phyloP scores from a whole-genome alignment of 1,140 invertebrate species.

The Calephelis nemesis region DNA sequence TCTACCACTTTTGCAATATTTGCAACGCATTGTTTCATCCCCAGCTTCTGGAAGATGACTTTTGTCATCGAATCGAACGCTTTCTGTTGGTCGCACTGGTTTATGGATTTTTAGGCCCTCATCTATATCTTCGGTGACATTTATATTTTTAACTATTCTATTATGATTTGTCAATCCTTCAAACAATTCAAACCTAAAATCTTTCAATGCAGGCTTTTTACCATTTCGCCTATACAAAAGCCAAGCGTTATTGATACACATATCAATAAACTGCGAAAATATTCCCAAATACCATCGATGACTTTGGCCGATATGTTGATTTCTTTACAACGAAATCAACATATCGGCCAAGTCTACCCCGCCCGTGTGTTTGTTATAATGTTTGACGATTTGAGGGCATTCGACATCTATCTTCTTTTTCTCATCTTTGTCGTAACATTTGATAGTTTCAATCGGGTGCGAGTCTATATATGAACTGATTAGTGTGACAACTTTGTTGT shows the following conservation, averaged over 20 bases:
- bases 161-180: conserved; percentile 23
- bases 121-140: conserved; percentile 22
- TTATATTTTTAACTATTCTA: conserved; percentile 10
- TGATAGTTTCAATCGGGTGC: neutral
- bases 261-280: conserved; percentile 5
- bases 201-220: conserved; percentile 21
- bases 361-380: neutral
- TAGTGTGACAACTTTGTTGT: conserved; percentile 22
- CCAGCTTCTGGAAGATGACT: conserved; percentile 21
- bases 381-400: conserved; percentile 5
- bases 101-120: conserved; percentile 23
- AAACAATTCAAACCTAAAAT: conserved; percentile 26
- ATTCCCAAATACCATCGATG: conserved; percentile 5
- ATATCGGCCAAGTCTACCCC: conserved; percentile 2
- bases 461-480: conserved; percentile 18
- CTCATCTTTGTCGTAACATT: conserved; percentile 3
- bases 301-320: no score
- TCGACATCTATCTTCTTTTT: conserved; percentile 6
- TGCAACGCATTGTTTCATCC: conserved; percentile 26
- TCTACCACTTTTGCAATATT: conserved; percentile 23
- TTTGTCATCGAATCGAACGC: conserved; percentile 15
- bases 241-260: conserved; percentile 7
- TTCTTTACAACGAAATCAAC: conserved; percentile 8
- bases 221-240: conserved; percentile 3
- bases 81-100: conserved; percentile 17